phyloP scores from a whole-genome alignment of 2,113 vertebrate species.

The Ailuropoda melanoleuca region DNA sequence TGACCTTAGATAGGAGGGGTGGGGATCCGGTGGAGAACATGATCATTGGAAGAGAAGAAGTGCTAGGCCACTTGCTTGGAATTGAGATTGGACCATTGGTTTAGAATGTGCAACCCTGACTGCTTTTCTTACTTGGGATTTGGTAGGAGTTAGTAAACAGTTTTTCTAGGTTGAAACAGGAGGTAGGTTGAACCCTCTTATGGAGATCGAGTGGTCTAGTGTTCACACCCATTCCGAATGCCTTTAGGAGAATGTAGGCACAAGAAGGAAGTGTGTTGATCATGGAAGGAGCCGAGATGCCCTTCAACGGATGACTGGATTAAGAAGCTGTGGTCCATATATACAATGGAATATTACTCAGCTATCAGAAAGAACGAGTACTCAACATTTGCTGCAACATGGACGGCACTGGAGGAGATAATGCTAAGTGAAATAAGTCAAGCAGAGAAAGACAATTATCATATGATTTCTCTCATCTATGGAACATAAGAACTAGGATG shows the following conservation, averaged over 20 bases:
- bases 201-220: background rate
- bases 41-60: background rate
- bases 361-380: too few relatives aligned
- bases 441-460: too few relatives aligned
- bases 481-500: too few relatives aligned
- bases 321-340: too few relatives aligned
- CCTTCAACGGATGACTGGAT: too few relatives aligned
- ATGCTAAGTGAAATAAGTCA: too few relatives aligned
- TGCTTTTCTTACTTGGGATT: background rate
- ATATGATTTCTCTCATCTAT: too few relatives aligned
- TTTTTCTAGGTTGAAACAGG: background rate
- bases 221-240: background rate
- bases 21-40: background rate
- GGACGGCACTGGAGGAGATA: too few relatives aligned
- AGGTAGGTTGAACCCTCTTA: background rate
- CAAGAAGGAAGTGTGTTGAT: background rate
- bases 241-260: background rate
- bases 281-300: too few relatives aligned
- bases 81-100: accelerated
- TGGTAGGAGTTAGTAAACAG: background rate
- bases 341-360: too few relatives aligned
- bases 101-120: background rate
- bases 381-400: too few relatives aligned
- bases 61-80: background rate
- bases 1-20: accelerated